Conservation (phyloP, 2,797 vertebrate species). For the Hapalemur alaotrensis region DNA sequence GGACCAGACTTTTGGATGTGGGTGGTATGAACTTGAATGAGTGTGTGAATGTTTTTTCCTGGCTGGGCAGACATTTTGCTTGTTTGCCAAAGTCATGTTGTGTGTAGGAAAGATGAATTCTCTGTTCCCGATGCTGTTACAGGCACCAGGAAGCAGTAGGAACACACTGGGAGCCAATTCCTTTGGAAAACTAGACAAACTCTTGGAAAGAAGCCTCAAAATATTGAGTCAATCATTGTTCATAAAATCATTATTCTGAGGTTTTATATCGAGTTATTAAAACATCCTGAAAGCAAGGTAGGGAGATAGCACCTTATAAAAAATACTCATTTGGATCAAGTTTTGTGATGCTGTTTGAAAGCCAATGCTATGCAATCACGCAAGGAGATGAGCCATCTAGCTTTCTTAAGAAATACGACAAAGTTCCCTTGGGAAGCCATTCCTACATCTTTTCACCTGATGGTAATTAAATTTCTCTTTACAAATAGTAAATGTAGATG, state of each 20-base stretch:
- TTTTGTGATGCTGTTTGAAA: neutral
- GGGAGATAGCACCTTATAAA: neutral
- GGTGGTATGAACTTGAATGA: conserved; percentile 12
- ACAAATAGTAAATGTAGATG: neutral
- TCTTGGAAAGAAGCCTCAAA: conserved; percentile 43
- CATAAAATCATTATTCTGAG: conserved; percentile 24
- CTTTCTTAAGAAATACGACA: conserved; percentile 1
- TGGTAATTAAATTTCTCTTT: conserved; percentile 9
- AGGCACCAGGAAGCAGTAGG: neutral
- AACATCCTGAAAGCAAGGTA: conserved; percentile 11
- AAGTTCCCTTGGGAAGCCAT: neutral
- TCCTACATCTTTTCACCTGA: neutral
- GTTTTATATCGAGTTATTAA: conserved; percentile 45
- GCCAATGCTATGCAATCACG: neutral
- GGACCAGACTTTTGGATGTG: conserved; percentile 1
- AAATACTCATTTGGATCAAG: conserved; percentile 13
- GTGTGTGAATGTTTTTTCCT: conserved; percentile 17
- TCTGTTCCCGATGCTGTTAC: neutral
- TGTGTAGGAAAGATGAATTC: conserved; percentile 21
- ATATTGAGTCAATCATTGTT: conserved; percentile 10
- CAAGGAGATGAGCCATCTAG: neutral
- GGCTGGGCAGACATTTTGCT: neutral
- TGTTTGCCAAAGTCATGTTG: conserved; percentile 28
- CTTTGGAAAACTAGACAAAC: conserved; percentile 33
- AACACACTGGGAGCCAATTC: neutral